Percentiles rank a stretch among this genome's conserved stretches.
Conservation (phyloP, 1,140 invertebrate species). For the Chrysopa pallens region DNA sequence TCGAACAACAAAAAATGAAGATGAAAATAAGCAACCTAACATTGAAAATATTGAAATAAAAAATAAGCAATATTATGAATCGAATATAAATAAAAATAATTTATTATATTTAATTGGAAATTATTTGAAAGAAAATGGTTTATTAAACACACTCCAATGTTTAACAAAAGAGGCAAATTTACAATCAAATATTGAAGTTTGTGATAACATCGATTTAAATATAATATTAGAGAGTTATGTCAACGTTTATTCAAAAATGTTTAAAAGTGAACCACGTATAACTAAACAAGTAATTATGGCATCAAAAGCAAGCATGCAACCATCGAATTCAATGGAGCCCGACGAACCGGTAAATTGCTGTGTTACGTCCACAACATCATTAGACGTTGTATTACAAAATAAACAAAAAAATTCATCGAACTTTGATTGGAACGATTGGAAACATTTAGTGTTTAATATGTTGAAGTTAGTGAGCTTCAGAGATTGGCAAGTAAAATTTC, state of each 20-base stretch:
- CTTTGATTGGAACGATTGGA: constrained; percentile 28
- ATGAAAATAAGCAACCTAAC: too few species aligned
- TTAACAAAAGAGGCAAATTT: constrained; percentile 52
- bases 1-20: too few species aligned
- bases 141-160: constrained; percentile 35
- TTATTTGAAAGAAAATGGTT: constrained; percentile 58
- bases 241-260: constrained; percentile 68
- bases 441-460: constrained; percentile 38
- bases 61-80: constrained; percentile 37
- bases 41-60: too few species aligned
- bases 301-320: neutral
- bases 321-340: neutral
- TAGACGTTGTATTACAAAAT: too few species aligned
- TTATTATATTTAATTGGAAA: constrained; percentile 56
- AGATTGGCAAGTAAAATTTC: constrained; percentile 21
- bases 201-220: constrained; percentile 81
- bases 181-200: constrained; percentile 46
- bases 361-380: constrained; percentile 8
- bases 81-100: constrained; percentile 46
- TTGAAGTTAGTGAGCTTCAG: too few species aligned
- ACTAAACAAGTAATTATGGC: constrained; percentile 29
- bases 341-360: constrained; percentile 13
- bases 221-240: constrained; percentile 77
- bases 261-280: constrained; percentile 69
- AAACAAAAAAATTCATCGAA: constrained; percentile 19